Conservation (phyloP, 2,888 invertebrate genomes). For the Chrysopilus asiliformis region DNA sequence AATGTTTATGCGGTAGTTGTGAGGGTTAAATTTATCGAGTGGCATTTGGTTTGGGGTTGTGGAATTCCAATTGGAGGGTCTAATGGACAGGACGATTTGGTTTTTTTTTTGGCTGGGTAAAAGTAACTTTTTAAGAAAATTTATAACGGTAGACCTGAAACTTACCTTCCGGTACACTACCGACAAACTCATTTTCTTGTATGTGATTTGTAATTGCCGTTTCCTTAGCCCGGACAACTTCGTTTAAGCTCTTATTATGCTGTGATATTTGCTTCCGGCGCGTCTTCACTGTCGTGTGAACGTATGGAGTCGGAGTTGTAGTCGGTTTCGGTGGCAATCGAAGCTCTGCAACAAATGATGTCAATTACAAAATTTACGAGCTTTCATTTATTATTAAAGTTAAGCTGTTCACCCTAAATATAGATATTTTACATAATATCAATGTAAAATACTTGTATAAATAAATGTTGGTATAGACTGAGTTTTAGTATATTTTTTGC, state of each 20-base stretch:
- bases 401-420: not conserved
- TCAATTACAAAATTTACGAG: slow-evolving; percentile 18
- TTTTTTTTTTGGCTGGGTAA: no score
- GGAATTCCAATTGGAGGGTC: no score
- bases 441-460: not conserved
- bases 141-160: no score
- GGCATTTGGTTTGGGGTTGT: no score
- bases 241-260: slow-evolving; percentile 32
- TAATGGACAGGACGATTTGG: no score
- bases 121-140: no score
- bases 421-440: not conserved
- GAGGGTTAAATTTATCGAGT: no score
- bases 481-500: not conserved
- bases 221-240: slow-evolving; percentile 35
- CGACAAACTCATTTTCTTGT: slow-evolving; percentile 28
- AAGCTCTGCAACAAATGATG: slow-evolving; percentile 31
- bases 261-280: slow-evolving; percentile 28
- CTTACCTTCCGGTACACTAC: slow-evolving; percentile 21
- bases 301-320: slow-evolving; percentile 29
- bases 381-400: slow-evolving; percentile 7
- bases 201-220: slow-evolving; percentile 32
- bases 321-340: slow-evolving; percentile 34
- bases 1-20: no score
- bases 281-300: slow-evolving; percentile 30
- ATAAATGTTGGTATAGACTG: not conserved